Evolutionary conservation across 2,888 invertebrate species (phyloP).

Genomic region (Drosophila subquinaria): DNA sequence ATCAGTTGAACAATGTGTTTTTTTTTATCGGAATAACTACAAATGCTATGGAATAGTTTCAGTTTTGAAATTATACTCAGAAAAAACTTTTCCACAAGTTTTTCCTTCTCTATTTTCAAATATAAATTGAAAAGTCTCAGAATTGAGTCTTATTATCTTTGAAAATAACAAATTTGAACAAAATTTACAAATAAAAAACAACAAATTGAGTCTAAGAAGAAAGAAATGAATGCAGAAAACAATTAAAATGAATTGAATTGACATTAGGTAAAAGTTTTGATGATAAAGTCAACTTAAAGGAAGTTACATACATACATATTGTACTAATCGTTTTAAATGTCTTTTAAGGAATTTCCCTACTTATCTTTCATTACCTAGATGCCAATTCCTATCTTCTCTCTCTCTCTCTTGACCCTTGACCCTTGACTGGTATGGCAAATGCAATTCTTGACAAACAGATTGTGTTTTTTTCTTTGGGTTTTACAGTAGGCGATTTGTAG

Average conservation of each 20-base stretch:
- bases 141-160: too few relatives aligned
- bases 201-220: too few relatives aligned
- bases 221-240: too few relatives aligned
- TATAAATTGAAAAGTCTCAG: too few relatives aligned
- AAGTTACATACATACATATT: neutral
- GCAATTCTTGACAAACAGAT: conserved; percentile 6
- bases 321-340: conserved; percentile 1
- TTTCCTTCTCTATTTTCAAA: too few relatives aligned
- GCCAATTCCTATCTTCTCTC: neutral
- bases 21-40: too few relatives aligned
- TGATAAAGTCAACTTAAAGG: neutral
- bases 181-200: too few relatives aligned
- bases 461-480: neutral
- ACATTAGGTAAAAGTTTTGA: neutral
- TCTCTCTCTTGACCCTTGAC: conserved; percentile 2
- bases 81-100: too few relatives aligned
- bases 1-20: too few relatives aligned
- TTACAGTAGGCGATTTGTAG: neutral
- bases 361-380: conserved; percentile 1
- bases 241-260: neutral
- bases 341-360: conserved; percentile 3
- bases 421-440: neutral
- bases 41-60: too few relatives aligned
- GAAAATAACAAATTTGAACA: too few relatives aligned
- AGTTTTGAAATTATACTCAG: too few relatives aligned